Evolutionary conservation across 1,140 invertebrate species (phyloP).

Genomic region (Cydia fagiglandana): DNA sequence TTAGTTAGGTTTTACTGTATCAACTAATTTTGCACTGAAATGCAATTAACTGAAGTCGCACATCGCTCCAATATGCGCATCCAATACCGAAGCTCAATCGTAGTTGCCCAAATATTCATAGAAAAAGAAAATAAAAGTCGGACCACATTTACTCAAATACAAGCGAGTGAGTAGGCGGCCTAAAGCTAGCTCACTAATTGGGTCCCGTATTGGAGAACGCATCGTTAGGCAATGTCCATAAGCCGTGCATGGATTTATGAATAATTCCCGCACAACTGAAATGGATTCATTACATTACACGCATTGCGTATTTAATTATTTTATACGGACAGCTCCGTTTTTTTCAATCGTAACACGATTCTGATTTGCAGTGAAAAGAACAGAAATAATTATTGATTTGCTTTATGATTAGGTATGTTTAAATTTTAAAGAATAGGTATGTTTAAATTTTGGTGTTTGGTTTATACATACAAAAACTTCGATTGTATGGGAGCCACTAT

Average conservation of each 20-base stretch:
- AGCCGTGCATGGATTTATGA: constrained; percentile 28
- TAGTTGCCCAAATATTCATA: background rate
- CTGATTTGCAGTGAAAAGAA: background rate
- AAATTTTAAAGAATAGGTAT: too few species aligned
- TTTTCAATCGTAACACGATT: constrained; percentile 1
- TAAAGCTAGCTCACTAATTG: constrained; percentile 29
- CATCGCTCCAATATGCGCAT: too few species aligned
- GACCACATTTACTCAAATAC: background rate
- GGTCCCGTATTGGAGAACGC: constrained; percentile 19
- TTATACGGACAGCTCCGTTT: background rate
- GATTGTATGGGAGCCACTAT: too few species aligned
- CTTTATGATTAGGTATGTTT: too few species aligned
- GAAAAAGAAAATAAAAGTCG: background rate
- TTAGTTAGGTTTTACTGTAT: too few species aligned
- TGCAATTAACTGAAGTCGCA: too few species aligned
- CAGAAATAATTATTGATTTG: background rate
- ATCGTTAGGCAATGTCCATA: constrained; percentile 31
- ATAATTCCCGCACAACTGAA: constrained; percentile 16
- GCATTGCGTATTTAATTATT: constrained; percentile 23
- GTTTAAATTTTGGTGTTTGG: too few species aligned
- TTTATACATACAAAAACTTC: too few species aligned
- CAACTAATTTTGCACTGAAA: too few species aligned
- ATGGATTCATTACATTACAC: constrained; percentile 31
- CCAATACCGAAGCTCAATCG: too few species aligned
- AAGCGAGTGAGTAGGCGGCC: background rate